A percentile compares a stretch with the other conserved stretches of the same genome.
phyloP scores from a whole-genome alignment of 2,888 invertebrate species.

The Ephialtes manifestator region DNA sequence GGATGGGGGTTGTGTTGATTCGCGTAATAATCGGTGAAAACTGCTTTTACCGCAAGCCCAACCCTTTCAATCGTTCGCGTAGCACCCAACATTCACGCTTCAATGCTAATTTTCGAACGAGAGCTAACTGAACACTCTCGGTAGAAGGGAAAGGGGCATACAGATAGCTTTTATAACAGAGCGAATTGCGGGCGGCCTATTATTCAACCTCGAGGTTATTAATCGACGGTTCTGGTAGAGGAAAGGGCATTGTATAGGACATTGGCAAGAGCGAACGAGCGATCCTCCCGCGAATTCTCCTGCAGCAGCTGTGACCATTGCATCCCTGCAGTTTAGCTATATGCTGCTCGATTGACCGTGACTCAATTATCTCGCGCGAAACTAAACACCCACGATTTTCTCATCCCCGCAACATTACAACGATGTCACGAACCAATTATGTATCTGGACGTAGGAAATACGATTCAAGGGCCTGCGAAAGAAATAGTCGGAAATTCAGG shows the following conservation, averaged over 20 bases:
- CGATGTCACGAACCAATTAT: slow-evolving; percentile 11
- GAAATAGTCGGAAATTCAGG: not conserved
- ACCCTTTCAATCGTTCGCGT: slow-evolving; percentile 29
- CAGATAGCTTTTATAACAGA: slow-evolving; percentile 67
- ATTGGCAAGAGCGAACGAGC: slow-evolving; percentile 16
- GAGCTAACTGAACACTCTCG: slow-evolving; percentile 26
- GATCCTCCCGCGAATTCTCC: slow-evolving; percentile 9
- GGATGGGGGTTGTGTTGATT: slow-evolving; percentile 43
- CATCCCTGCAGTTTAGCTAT: slow-evolving; percentile 44
- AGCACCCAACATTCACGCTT: slow-evolving; percentile 44
- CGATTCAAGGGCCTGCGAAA: not conserved
- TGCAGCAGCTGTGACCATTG: slow-evolving; percentile 46
- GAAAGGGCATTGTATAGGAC: slow-evolving; percentile 25
- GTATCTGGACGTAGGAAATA: slow-evolving; percentile 1
- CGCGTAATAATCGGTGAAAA: slow-evolving; percentile 64
- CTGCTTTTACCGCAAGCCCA: slow-evolving; percentile 61
- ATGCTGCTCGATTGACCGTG: slow-evolving; percentile 62
- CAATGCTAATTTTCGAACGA: slow-evolving; percentile 63
- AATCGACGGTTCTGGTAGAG: slow-evolving; percentile 60
- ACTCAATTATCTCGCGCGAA: slow-evolving; percentile 64
- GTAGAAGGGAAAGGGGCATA: slow-evolving; percentile 6
- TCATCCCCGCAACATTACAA: slow-evolving; percentile 47
- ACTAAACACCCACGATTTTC: slow-evolving; percentile 64
- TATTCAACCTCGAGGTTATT: slow-evolving; percentile 71
- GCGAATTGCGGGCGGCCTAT: slow-evolving; percentile 65